These are phyloP conservation scores for Rhamnusium bicolor DNA, from an alignment of 2,888 invertebrate species.

Conservation along the genomic window DNA sequence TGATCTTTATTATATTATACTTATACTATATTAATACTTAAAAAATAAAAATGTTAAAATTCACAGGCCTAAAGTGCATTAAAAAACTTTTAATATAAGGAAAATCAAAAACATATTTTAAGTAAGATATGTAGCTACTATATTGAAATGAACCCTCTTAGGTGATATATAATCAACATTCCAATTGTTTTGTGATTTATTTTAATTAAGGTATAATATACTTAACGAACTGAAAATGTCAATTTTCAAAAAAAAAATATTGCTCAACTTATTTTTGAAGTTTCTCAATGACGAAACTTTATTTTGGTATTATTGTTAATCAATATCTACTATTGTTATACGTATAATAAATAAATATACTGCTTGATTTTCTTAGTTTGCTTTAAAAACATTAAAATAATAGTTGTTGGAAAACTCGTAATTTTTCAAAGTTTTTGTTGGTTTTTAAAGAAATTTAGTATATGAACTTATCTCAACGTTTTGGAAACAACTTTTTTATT, in stretches of 20 bases:
- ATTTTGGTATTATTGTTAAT: slow-evolving; percentile 41
- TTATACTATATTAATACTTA: too few species aligned
- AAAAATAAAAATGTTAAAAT: neutral
- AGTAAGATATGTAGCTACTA: neutral
- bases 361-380: slow-evolving; percentile 10
- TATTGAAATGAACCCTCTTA: slow-evolving; percentile 3
- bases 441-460: too few species aligned
- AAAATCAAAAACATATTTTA: slow-evolving; percentile 16
- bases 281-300: slow-evolving; percentile 33
- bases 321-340: slow-evolving; percentile 37
- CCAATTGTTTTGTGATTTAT: slow-evolving; percentile 31
- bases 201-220: neutral
- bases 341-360: slow-evolving; percentile 37
- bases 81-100: slow-evolving; percentile 14
- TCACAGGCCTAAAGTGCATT: slow-evolving; percentile 26
- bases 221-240: slow-evolving; percentile 33
- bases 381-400: too few species aligned
- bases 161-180: slow-evolving; percentile 35
- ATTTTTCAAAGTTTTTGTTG: too few species aligned
- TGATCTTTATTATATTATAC: neutral
- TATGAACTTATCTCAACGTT: too few species aligned
- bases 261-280: slow-evolving; percentile 45
- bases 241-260: slow-evolving; percentile 37
- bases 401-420: too few species aligned
- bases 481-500: too few species aligned